Evolutionary conservation across 2,113 vertebrate genomes (phyloP).

Genomic region (Meriones unguiculatus): DNA sequence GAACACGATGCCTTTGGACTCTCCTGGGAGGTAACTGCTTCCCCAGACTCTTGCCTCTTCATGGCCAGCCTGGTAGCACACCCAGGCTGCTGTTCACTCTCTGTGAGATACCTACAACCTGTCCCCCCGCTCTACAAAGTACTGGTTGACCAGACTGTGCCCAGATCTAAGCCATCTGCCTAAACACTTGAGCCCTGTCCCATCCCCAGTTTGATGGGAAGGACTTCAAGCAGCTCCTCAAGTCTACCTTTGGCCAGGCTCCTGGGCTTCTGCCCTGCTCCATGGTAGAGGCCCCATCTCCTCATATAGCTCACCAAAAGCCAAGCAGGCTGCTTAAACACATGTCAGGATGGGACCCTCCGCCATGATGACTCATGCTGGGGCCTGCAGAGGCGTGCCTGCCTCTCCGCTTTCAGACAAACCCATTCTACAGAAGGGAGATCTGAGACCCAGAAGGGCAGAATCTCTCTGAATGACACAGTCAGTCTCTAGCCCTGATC

Average conservation of each 20-base stretch:
- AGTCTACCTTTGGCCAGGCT: not conserved
- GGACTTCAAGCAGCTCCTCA: not conserved
- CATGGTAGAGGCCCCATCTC: not conserved
- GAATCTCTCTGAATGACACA: not conserved
- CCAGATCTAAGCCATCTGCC: not conserved
- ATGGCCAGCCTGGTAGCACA: not conserved
- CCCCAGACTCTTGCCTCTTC: not conserved
- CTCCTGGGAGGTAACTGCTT: not conserved
- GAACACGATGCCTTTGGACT: not conserved
- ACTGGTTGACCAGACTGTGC: fast-evolving
- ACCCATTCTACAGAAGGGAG: not conserved
- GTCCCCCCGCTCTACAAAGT: too few relatives aligned
- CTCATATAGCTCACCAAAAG: not conserved
- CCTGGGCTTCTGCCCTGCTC: not conserved
- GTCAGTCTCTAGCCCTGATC: not conserved
- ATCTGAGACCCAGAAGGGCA: fast-evolving
- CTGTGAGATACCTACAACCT: not conserved
- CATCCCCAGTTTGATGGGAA: not conserved
- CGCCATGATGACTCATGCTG: fast-evolving
- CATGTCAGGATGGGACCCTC: not conserved
- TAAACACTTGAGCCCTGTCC: not conserved
- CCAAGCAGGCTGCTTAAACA: not conserved
- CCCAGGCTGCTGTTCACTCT: too few relatives aligned
- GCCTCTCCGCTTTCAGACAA: fast-evolving
- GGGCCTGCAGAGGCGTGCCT: not conserved